Base-by-base conservation (phyloP, 2,797 vertebrate genomes). In the Bryconaethiops microstoma region DNA sequence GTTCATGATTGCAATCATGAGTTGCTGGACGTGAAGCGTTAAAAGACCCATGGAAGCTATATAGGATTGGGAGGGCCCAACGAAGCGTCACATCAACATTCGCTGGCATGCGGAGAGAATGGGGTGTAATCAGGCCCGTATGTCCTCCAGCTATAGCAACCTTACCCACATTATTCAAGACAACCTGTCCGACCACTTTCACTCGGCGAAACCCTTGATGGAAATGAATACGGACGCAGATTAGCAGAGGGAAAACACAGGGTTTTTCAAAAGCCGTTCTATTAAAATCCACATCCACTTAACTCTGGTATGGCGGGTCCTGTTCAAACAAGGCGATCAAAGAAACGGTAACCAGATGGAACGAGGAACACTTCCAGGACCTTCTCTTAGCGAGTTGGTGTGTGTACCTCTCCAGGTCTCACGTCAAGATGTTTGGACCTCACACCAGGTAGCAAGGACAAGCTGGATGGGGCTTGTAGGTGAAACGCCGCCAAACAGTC, bases 111-210 rank as follows among this genome's bases (percentile, higher is more conserved):
- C 60, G 17, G 54, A 0, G 23, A 75, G 65, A 77, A 81, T 80
- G 80, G 59, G 60, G 45, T 14, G 55, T 70, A 86, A 84, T 84
- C 75, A 84, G 71, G 83, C 74, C 70, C 55, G 35, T 55, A 74
- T 81, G 78, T 65, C 79, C 75, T 78, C 13, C 63, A 81, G 70
- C 74, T 59, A 40, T 57, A 64, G 77, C 69, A 25, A 42, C 72
- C 77, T 77, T 74, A 62, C 67, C 81, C 83, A 82, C 65, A 76
- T 77, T 17, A 75, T 84, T 80, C 50, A 39, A 63, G 78, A 52
- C 73, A 84, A 86, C 85, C 75, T 17, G 82, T 80, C 60, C 23
- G 48, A 80, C 85, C 64, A 84, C 85, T 86, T 82, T 54, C 25
- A 29, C 29, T 60, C 35, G 21, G 16, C 57, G 16, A 57, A 52